Base-by-base conservation (phyloP, 2,888 invertebrate species). In the Laothoe populi region DNA sequence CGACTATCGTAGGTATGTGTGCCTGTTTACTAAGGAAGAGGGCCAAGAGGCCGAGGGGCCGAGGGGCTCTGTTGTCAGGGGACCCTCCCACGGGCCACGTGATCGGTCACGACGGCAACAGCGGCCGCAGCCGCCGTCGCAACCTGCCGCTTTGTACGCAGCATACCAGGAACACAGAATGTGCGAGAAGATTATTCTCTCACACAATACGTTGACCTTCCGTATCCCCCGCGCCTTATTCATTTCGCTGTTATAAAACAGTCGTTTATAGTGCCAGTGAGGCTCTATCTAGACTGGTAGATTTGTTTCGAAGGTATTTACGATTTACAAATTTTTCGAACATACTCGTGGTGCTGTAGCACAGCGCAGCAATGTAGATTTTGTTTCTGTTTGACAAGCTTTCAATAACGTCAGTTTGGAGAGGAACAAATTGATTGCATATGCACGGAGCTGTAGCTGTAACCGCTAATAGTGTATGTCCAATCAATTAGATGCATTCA, bases 121-220 rank as follows among this genome's bases (percentile, higher is more conserved):
- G 45, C 74, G 68, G 71, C 72, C 66, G 63, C 68, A 64, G 66
- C 73, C 67, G 68, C 71, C 64, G 68, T 69, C 62, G 62, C 77
- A 80, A 79, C 81, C 80, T 44, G 57, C 61, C 35, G 53, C 40
- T 59, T 59, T 59, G 61, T 57, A 62, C 65, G 63, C 63, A 61
- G 59, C 45, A 26, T 63, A 65, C 63, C 38, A 64, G 66, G 63
- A 46, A 42, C 66, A 57, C 85, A 92, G 78, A 81, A 75, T 7
- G 10, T 4, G 4, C 59, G n/a, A 75, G 67, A 78, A 86, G 79
- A 59, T 75, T 64, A 24, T 57, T 63, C 5, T 3, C 42, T 58
- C 61, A 62, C 64, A 80, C 76, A 73, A 61, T 5, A 59, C 21
- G 13, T 49, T 63, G 81, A 79, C 48, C 79, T 65, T 3, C 77